These are phyloP conservation scores for Cantharis flavilabris DNA, from an alignment of 2,888 invertebrate genomes.

Conservation along the genomic window DNA sequence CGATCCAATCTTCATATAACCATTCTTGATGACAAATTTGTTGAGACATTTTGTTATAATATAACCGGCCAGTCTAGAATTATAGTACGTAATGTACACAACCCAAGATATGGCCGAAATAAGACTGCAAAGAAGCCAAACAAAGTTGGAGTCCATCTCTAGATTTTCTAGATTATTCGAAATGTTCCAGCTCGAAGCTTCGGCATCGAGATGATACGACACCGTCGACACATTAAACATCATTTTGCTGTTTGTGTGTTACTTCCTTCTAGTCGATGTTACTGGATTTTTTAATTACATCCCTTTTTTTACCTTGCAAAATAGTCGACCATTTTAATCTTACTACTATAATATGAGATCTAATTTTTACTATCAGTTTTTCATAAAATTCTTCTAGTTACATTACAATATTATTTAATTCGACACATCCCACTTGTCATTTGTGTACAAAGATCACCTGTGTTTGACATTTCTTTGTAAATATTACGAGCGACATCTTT, in stretches of 20 bases:
- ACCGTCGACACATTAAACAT: background rate
- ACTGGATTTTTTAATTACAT: background rate
- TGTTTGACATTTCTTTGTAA: background rate
- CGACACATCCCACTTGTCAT: background rate
- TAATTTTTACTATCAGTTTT: background rate
- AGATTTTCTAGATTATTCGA: conserved; percentile 63
- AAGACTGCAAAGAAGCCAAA: conserved; percentile 78
- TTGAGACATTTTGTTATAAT: conserved; percentile 88
- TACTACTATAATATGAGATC: background rate
- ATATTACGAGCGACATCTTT: background rate
- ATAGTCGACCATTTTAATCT: background rate
- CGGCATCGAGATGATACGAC: background rate
- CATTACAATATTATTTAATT: background rate
- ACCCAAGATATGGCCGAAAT: conserved; percentile 88
- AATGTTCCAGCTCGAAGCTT: background rate
- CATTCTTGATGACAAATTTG: conserved; percentile 82
- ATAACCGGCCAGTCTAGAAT: conserved; percentile 88
- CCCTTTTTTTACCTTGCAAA: background rate
- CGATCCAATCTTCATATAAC: conserved; percentile 92
- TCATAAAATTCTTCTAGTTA: background rate
- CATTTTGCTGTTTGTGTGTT: background rate
- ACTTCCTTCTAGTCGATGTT: background rate
- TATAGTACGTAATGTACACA: conserved; percentile 93
- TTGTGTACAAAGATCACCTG: background rate
- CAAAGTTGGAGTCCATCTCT: conserved; percentile 77